Percentiles rank a stretch among this genome's conserved stretches.
phyloP scores from a whole-genome alignment of 2,113 vertebrate species.

The Callorhinus ursinus region DNA sequence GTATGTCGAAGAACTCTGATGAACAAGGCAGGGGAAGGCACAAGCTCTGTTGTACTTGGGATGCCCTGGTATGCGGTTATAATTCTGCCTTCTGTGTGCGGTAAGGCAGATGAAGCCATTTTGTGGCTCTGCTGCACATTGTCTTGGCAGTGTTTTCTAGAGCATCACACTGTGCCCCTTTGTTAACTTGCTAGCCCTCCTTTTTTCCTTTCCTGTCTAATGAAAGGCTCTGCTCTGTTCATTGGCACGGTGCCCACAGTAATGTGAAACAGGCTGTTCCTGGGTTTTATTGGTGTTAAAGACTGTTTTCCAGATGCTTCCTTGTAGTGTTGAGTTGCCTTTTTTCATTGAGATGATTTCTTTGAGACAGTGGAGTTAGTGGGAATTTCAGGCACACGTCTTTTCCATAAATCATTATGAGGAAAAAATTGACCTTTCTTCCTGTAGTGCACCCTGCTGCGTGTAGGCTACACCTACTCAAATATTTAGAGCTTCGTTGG shows the following conservation, averaged over 20 bases:
- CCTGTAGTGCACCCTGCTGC: neutral
- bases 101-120: constrained; percentile 39
- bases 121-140: constrained; percentile 34
- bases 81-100: constrained; percentile 16
- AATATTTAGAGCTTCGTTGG: constrained; percentile 79
- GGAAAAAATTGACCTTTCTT: constrained; percentile 72
- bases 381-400: constrained; percentile 58
- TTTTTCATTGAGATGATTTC: constrained; percentile 65
- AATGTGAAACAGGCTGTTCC: neutral
- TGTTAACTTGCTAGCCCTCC: constrained; percentile 42
- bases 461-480: constrained; percentile 75
- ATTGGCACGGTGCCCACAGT: neutral
- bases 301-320: constrained; percentile 69
- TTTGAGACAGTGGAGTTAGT: constrained; percentile 67
- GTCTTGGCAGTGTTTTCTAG: constrained; percentile 41
- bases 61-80: neutral
- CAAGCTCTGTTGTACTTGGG: neutral
- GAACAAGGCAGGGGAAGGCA: neutral
- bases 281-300: constrained; percentile 58
- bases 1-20: neutral
- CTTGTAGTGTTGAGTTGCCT: constrained; percentile 49
- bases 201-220: neutral
- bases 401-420: constrained; percentile 61
- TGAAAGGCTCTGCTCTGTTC: constrained; percentile 5
- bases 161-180: constrained; percentile 21